Evolutionary conservation across 2,888 invertebrate species (phyloP), one percentile per base, ranked within the genome.

Genomic region (Tryphoninae sp.): DNA sequence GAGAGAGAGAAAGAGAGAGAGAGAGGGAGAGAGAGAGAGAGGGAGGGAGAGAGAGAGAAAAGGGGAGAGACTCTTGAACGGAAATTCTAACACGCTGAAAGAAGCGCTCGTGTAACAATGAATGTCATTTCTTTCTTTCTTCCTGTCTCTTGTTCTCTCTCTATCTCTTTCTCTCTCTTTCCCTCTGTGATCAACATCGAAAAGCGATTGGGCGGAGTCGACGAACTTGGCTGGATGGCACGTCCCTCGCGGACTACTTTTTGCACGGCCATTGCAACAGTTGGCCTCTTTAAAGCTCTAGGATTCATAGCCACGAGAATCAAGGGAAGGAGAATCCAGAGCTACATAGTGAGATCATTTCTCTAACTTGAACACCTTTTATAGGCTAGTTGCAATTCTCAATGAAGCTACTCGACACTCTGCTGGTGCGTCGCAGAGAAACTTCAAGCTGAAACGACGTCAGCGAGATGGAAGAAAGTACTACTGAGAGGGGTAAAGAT

Each of bases 261-360:
- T 90, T 89, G 87, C 84, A 79, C 83, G 84, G 83, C 84, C 82
- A 80, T 90, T 85, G 90, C 90, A 90, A 90, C 90, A 90, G 90
- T 90, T 90, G 90, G 90, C 88, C 86, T 86, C 88, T 90, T 89
- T 87, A 88, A 89, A 88, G 87, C 86, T 85, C 84, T 65, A 55
- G 61, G 64, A 67, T 59, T n/a, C 72, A 72, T 69, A 71, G 69
- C 67, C 74, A 81, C 53, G 76, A 45, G 69, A 62, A 53, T 40
- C 22, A 75, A 11, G 16, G 68, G 67, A 65, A 67, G 16, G 11
- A 55, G 11, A 64, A 40, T 26, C 55, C 26, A 73, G 22, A 16
- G 55, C 11, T 59, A 59, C 55, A 71, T 71, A 11, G 69, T 45
- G 69, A 55, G 42, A 45, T 53, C 42, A 69, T 77, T 3, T 59